Percentiles rank a stretch among this genome's conserved stretches.
phyloP scores from a whole-genome alignment of 2,888 invertebrate species.

The Synanthedon tipuliformis region DNA sequence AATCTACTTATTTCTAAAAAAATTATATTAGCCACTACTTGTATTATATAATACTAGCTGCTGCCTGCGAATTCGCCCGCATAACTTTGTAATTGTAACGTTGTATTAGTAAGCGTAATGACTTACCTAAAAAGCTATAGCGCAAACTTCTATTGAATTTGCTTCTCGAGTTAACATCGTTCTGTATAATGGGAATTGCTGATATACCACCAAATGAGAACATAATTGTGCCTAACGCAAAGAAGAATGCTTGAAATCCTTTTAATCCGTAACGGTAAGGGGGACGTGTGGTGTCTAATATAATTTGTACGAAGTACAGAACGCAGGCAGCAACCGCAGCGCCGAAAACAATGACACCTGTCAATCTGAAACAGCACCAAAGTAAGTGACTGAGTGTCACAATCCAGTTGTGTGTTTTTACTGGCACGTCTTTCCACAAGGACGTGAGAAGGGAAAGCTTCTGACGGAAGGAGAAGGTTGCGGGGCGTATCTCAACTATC shows the following conservation, averaged over 20 bases:
- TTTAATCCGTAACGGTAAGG: constrained; percentile 61
- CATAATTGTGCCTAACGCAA: constrained; percentile 77
- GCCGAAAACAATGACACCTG: constrained; percentile 73
- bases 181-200: constrained; percentile 83
- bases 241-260: constrained; percentile 73
- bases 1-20: no score
- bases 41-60: no score
- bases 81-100: no score
- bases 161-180: constrained; percentile 77
- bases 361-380: constrained; percentile 48
- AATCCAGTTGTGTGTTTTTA: no score
- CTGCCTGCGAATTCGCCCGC: no score
- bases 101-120: no score
- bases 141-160: constrained; percentile 74
- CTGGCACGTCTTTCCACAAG: no score
- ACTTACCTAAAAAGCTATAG: constrained; percentile 72
- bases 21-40: no score
- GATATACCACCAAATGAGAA: constrained; percentile 81
- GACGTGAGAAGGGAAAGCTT: no score
- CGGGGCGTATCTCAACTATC: no score
- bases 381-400: no score
- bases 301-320: constrained; percentile 73
- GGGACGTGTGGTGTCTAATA: constrained; percentile 60
- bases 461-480: no score
- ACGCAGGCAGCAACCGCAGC: constrained; percentile 73